Evolutionary conservation across 2,113 vertebrate species (phyloP).

Genomic region (Phalacrocorax carbo): DNA sequence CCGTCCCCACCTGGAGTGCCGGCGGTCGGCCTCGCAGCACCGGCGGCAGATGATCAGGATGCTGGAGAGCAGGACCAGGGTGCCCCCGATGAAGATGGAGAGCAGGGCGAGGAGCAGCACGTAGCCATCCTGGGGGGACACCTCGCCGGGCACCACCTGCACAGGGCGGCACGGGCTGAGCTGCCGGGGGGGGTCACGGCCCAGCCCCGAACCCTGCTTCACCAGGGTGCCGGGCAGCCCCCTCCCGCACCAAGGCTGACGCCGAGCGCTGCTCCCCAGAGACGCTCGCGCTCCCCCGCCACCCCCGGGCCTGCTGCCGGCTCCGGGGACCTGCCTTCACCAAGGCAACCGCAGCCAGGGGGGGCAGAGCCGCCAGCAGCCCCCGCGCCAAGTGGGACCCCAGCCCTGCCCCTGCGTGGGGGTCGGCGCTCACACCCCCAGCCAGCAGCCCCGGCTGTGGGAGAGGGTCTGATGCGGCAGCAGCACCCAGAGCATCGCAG

Average conservation of each 20-base stretch:
- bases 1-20: conserved; percentile 79
- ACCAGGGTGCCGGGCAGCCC: background rate
- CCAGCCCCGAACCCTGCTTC: background rate
- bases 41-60: conserved; percentile 86
- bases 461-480: background rate
- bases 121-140: conserved; percentile 82
- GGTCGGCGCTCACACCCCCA: background rate
- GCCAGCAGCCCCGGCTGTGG: no score
- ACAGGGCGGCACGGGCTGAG: background rate
- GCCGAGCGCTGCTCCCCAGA: background rate
- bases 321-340: background rate
- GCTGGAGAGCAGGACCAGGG: conserved; percentile 82
- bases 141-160: conserved; percentile 66
- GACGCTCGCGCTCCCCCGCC: background rate
- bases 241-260: background rate
- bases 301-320: conserved; percentile 26
- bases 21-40: conserved; percentile 80
- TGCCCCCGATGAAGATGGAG: conserved; percentile 88
- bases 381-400: background rate
- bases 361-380: background rate
- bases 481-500: background rate
- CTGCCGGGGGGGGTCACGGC: background rate
- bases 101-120: conserved; percentile 87
- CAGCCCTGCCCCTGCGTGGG: background rate
- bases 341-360: conserved; percentile 15